These are phyloP conservation scores for Dryoscopus gambensis DNA, from an alignment of 2,113 vertebrate species.

Conservation along the genomic window DNA sequence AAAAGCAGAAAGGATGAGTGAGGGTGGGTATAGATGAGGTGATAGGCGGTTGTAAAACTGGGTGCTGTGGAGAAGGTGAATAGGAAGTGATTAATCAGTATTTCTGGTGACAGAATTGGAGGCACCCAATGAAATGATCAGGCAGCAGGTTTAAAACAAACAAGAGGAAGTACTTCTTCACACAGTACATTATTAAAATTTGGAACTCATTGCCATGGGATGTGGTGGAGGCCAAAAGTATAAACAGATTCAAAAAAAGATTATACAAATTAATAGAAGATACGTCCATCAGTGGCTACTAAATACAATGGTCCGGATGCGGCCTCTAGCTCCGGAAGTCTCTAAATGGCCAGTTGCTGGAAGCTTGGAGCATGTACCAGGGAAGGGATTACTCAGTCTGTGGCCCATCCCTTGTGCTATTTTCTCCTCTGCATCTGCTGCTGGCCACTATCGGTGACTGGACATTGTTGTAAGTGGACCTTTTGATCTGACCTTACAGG, in stretches of 20 bases:
- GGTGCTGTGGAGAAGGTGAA: background rate
- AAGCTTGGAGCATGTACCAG: background rate
- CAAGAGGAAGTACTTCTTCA: conserved; percentile 15
- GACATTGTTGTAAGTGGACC: background rate
- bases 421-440: background rate
- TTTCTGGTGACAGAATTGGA: background rate
- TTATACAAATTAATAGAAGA: background rate
- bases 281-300: background rate
- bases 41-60: background rate
- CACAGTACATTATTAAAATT: background rate
- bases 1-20: background rate
- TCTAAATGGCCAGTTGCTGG: background rate
- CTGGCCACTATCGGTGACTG: background rate
- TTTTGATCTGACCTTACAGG: background rate
- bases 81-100: background rate
- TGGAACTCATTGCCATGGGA: background rate
- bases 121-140: background rate
- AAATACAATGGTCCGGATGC: background rate
- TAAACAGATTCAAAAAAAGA: background rate
- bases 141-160: background rate
- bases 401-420: rapidly evolving
- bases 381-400: background rate
- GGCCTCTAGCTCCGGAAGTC: conserved; percentile 4
- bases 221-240: conserved; percentile 3
- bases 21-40: background rate